These are phyloP conservation scores for Cephus spinipes DNA, from an alignment of 2,888 invertebrate genomes.

Conservation along the genomic window DNA sequence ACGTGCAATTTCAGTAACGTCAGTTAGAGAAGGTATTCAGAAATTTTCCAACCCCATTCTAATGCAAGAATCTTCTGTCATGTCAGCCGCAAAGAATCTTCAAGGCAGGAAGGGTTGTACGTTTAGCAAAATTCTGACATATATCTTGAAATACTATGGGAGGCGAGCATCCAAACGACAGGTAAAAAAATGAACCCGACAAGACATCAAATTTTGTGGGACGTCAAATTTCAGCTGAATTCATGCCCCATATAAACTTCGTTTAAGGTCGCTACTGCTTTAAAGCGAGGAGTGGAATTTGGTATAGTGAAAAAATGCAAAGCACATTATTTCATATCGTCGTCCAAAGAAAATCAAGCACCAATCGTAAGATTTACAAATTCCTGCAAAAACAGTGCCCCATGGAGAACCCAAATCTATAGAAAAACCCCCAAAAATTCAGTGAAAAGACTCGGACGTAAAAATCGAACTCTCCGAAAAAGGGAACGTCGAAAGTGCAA, in stretches of 20 bases:
- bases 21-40: neutral
- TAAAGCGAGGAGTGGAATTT: constrained; percentile 45
- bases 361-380: neutral
- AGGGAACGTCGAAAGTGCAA: neutral
- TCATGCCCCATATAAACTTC: neutral
- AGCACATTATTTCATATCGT: constrained; percentile 29
- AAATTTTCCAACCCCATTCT: neutral
- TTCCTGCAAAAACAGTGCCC: neutral
- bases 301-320: constrained; percentile 40
- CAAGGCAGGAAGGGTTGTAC: constrained; percentile 38
- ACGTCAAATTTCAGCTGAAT: neutral
- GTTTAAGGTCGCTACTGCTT: constrained; percentile 36
- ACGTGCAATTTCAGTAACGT: neutral
- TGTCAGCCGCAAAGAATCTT: constrained; percentile 25
- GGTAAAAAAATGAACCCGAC: constrained; percentile 25
- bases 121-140: constrained; percentile 42
- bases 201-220: neutral
- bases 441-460: neutral
- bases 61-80: neutral
- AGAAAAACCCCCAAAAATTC: neutral
- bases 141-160: constrained; percentile 31
- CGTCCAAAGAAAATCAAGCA: neutral
- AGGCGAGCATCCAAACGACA: constrained; percentile 41
- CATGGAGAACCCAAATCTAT: neutral
- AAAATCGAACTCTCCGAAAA: neutral